These are phyloP conservation scores for Raja brachyura DNA, from an alignment of 2,113 vertebrate species.

Conservation along the genomic window DNA sequence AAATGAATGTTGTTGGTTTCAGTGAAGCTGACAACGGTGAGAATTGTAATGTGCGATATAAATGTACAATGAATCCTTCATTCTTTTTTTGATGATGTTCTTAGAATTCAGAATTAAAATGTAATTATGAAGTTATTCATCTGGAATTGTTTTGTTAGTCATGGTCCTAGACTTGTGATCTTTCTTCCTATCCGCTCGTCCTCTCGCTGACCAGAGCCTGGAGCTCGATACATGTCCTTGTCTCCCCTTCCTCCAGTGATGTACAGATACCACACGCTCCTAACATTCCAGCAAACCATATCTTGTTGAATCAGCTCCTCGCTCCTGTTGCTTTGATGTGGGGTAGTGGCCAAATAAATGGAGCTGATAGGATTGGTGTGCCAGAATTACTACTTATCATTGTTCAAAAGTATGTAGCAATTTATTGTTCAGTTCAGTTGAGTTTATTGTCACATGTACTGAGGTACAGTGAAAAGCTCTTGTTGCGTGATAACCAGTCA, in stretches of 20 bases:
- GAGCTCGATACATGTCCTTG: neutral
- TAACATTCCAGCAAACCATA: too few species aligned
- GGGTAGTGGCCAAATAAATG: too few species aligned
- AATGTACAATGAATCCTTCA: neutral
- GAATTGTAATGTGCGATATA: neutral
- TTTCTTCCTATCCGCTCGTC: too few species aligned
- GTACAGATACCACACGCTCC: neutral
- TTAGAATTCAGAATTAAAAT: constrained; percentile 11
- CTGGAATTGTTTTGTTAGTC: neutral
- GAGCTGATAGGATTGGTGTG: too few species aligned
- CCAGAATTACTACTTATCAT: neutral
- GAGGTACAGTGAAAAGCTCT: too few species aligned
- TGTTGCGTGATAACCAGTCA: too few species aligned
- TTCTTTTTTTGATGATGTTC: neutral
- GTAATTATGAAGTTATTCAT: constrained; percentile 30
- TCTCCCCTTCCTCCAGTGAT: neutral
- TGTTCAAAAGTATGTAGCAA: neutral
- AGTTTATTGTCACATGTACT: too few species aligned
- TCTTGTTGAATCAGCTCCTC: neutral
- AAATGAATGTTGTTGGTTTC: neutral
- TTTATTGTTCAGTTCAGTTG: neutral
- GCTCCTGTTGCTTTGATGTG: too few species aligned
- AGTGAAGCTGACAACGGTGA: neutral
- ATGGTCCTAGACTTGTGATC: neutral
- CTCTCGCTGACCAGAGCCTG: too few species aligned